Conservation (phyloP, 2,888 invertebrate genomes). For the Heliconius ethilla region DNA sequence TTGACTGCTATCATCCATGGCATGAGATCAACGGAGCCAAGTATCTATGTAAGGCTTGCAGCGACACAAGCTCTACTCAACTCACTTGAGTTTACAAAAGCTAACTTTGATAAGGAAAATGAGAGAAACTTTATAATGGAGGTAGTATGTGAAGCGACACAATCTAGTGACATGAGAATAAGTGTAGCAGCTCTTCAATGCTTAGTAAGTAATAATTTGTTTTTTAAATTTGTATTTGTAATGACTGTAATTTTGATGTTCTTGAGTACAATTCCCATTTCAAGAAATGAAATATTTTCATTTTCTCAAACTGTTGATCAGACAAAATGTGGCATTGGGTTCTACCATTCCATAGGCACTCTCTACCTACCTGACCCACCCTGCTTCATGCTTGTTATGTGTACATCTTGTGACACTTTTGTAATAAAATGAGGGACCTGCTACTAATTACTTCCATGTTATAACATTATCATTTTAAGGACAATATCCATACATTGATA, state of each 20-base stretch:
- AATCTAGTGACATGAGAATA: conserved; percentile 94
- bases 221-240: background rate
- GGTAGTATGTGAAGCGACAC: conserved; percentile 99
- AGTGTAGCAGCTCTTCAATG: conserved; percentile 98
- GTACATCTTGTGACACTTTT: no score
- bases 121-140: conserved; percentile 99
- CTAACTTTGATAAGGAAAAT: conserved; percentile 98
- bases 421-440: no score
- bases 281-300: no score
- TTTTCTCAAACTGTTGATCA: no score
- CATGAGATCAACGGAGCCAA: conserved; percentile 96
- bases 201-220: conserved; percentile 83
- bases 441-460: no score
- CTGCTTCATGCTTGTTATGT: no score
- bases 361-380: no score
- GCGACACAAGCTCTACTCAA: conserved; percentile 98
- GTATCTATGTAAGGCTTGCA: conserved; percentile 96
- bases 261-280: background rate
- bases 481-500: no score
- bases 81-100: conserved; percentile 98
- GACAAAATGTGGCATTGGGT: no score
- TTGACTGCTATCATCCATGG: conserved; percentile 99
- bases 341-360: no score
- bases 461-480: no score
- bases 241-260: background rate